Conservation (phyloP, 2,113 vertebrate genomes). For the Hypomesus transpacificus region DNA sequence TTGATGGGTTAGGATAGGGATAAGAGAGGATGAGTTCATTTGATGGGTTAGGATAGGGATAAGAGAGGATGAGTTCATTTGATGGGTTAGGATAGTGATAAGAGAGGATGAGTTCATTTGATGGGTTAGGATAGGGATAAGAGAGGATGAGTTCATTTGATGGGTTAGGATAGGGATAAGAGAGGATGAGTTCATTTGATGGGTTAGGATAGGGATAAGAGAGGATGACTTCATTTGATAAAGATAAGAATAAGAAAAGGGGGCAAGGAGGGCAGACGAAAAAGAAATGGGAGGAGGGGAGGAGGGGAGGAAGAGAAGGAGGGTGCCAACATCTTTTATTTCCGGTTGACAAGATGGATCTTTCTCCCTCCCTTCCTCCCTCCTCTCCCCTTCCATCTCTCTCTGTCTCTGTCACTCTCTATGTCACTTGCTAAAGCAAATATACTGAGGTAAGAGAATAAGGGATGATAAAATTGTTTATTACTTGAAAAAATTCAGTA, state of each 20-base stretch:
- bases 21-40: no score
- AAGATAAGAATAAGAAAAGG: background rate
- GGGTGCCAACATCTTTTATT: constrained; percentile 53
- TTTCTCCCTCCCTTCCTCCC: constrained; percentile 11
- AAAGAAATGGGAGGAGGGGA: constrained; percentile 5
- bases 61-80: no score
- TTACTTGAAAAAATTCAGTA: no score
- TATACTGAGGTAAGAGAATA: background rate
- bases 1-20: no score
- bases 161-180: no score
- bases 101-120: no score
- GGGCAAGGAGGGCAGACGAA: constrained; percentile 3
- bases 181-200: no score
- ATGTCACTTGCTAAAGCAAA: constrained; percentile 8
- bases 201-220: no score
- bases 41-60: no score
- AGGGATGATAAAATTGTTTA: background rate
- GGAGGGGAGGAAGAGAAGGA: constrained; percentile 15
- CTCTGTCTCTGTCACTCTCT: background rate
- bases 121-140: no score
- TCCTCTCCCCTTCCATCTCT: constrained; percentile 6
- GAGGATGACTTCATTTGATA: background rate
- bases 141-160: no score
- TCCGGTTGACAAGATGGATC: constrained; percentile 58
- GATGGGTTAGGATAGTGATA: no score